Evolutionary conservation across 2,888 invertebrate genomes (phyloP), one percentile per base, ranked within the genome.

Genomic region (Macrophya annulata): DNA sequence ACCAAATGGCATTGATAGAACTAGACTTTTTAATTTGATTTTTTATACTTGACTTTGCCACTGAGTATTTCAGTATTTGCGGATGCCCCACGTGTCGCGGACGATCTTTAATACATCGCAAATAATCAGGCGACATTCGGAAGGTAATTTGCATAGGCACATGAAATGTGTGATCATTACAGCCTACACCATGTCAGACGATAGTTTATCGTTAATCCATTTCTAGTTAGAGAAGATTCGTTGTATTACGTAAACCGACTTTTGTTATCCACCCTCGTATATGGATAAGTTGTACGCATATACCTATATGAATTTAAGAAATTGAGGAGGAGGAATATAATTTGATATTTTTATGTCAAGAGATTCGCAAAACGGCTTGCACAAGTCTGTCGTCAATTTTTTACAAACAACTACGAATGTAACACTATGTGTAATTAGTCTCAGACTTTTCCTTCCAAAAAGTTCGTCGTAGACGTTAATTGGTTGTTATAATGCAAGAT

Each of bases 1-100:
- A 92, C 90, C 87, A 87, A 86, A 88, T 92, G 93, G 92, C 93
- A 93, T 93, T 93, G 93, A 90, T 72, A 91, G 92, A 92, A 92
- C 93, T 92, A 92, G 92, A 92, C 91, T 90, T 90, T 65, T 81
- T 62, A 37, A 40, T 62, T 92, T 90, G 91, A 91, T 92, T 89
- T 89, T 90, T 74, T 71, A 74, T 43, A 40, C 81, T 81, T 85
- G 31, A 68, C 31, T 81, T 81, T 48, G 81, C 79, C 79, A 85
- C 81, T 68, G 86, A 62, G 51, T 59, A 48, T 85, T 85, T 86
- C 68, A 85, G 85, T 87, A 86, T 87, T 87, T 85, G 55, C 84
- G 81, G 86, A 86, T 15, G 21, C 65, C 4, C 10, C 21, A 43
- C 12, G 43, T 74, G 48, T 77, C 55, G 17, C 4, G 37, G 1